These are phyloP conservation scores for Callosobruchus maculatus DNA, from an alignment of 2,888 invertebrate species.

Conservation along the genomic window DNA sequence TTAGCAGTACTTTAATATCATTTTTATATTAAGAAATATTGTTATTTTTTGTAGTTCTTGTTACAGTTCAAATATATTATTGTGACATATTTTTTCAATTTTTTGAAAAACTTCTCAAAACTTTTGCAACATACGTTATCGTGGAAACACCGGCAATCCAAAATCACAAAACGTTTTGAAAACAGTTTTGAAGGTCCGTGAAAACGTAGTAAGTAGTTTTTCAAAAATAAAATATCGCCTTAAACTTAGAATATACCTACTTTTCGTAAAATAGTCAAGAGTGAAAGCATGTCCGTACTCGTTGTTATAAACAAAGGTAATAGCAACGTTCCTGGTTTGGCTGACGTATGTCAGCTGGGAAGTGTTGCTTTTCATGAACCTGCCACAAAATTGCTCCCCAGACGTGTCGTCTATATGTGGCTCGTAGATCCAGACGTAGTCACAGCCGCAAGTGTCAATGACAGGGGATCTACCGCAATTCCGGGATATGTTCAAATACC, in stretches of 20 bases:
- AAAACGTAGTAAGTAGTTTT: too few species aligned
- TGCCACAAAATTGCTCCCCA: slow-evolving; percentile 60
- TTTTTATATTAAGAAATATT: too few species aligned
- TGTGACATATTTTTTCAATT: too few species aligned
- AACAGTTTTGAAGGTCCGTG: too few species aligned
- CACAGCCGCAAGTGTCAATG: slow-evolving; percentile 50
- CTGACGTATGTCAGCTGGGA: slow-evolving; percentile 54
- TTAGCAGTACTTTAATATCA: too few species aligned
- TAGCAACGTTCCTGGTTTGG: slow-evolving; percentile 57
- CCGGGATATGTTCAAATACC: slow-evolving; percentile 41
- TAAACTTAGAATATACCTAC: slow-evolving; percentile 46
- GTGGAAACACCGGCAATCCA: too few species aligned
- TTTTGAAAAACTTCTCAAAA: too few species aligned
- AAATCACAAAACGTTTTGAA: too few species aligned
- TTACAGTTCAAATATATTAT: too few species aligned
- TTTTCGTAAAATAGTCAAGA: slow-evolving; percentile 61
- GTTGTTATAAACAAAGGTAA: slow-evolving; percentile 58
- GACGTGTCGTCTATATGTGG: slow-evolving; percentile 61
- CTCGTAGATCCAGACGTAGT: slow-evolving; percentile 63
- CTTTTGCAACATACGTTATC: too few species aligned
- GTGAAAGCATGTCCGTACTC: slow-evolving; percentile 61
- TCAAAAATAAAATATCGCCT: too few species aligned
- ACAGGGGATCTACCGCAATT: slow-evolving; percentile 35
- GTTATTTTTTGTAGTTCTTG: too few species aligned
- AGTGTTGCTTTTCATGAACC: slow-evolving; percentile 31